Conservation (phyloP, 2,888 invertebrate genomes). For the Drosophila paramelanica region DNA sequence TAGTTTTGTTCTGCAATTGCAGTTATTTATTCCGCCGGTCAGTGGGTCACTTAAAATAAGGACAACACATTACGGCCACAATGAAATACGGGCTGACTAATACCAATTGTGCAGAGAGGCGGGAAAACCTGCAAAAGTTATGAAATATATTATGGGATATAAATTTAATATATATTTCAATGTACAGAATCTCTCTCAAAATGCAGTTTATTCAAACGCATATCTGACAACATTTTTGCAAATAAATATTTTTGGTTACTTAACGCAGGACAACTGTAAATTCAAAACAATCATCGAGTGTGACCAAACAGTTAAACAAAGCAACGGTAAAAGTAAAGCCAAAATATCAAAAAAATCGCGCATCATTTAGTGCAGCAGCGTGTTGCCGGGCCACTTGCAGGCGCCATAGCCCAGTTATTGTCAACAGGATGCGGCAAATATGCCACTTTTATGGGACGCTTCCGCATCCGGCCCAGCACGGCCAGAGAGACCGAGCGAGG, state of each 20-base stretch:
- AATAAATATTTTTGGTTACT: background rate
- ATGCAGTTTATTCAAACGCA: no score
- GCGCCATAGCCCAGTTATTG: constrained; percentile 68
- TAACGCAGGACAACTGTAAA: background rate
- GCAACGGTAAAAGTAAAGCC: constrained; percentile 18
- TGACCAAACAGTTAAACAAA: background rate
- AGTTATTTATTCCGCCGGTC: constrained; percentile 38
- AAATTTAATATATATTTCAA: no score
- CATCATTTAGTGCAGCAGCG: constrained; percentile 38
- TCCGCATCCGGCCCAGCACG: constrained; percentile 63
- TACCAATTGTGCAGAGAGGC: no score
- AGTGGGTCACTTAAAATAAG: constrained; percentile 18
- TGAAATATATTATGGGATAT: no score
- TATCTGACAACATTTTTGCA: background rate
- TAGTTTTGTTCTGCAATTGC: constrained; percentile 35
- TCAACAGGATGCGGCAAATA: constrained; percentile 81
- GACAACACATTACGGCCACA: background rate
- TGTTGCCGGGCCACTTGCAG: constrained; percentile 15
- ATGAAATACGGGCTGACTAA: background rate
- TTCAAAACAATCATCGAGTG: background rate
- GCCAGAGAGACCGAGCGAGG: constrained; percentile 42
- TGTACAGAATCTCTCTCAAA: no score
- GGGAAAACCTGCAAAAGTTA: no score
- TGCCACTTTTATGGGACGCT: constrained; percentile 76
- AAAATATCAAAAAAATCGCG: constrained; percentile 42